phyloP scores from a whole-genome alignment of 2,113 vertebrate species.

The Ctenomys sociabilis region DNA sequence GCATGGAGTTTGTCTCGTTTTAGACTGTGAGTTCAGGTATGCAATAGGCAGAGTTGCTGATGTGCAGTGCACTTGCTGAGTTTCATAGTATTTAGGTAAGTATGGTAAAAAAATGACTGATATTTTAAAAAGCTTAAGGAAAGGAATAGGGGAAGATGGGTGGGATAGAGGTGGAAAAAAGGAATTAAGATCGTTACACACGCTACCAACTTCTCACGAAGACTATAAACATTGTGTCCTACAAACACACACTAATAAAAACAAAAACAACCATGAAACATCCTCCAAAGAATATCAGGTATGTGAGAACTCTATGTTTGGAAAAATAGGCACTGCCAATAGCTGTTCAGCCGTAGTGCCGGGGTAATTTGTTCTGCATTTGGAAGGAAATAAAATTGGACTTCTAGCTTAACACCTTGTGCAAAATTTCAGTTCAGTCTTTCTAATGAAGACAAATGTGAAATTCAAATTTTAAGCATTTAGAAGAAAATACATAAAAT shows the following conservation, averaged over 20 bases:
- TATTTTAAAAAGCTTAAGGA: background rate
- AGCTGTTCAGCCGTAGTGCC: background rate
- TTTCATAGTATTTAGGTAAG: too few species aligned
- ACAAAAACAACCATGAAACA: background rate
- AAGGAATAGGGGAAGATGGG: background rate
- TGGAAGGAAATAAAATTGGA: constrained; percentile 18
- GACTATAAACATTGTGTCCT: background rate
- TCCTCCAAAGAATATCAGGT: too few species aligned
- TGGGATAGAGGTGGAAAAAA: background rate
- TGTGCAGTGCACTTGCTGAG: background rate
- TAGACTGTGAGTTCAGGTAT: background rate
- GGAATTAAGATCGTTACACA: background rate
- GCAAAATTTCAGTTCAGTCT: background rate
- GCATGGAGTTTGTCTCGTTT: background rate
- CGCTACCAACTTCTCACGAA: background rate
- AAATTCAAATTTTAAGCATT: background rate
- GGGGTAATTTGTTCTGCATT: background rate
- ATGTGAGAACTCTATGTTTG: background rate
- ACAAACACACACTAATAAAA: background rate
- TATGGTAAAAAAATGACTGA: background rate
- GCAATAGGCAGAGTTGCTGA: background rate
- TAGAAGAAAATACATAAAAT: background rate
- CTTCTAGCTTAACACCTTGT: background rate
- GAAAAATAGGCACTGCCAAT: background rate
- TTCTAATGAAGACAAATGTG: background rate